Evolutionary conservation across 1,140 invertebrate species (phyloP), one percentile per base, ranked within the genome.

Genomic region (Drosophila oshimai): DNA sequence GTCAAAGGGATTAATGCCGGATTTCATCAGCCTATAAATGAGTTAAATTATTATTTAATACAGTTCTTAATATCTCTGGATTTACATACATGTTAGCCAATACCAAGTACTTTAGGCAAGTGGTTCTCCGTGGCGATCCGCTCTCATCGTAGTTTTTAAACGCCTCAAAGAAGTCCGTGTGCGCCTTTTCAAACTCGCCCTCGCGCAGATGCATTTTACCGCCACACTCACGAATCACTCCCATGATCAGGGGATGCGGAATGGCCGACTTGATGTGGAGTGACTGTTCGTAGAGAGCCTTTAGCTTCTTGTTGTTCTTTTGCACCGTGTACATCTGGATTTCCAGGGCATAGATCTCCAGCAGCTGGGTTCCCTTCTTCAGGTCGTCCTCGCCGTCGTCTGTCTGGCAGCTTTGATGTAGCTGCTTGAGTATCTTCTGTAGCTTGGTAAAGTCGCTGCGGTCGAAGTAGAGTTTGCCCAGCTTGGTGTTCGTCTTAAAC

Each of bases 121-220:
- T 99, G 17, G 98, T 99, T 74, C 99, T 93, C 64, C 99, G 93
- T 31, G 98, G 98, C 78, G 97, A 99, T n/a, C 99, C 99, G 31
- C 98, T 99, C 92, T 99, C 99, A 93, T 99, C 99, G 91, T 99
- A 99, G 92, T 99, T 99, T 93, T 99, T 99, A 91, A 99, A 99
- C 2, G 99, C 99, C 92, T 99, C 98, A 92, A 99, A 99, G 92
- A 99, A 99, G 90, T 99, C 99, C 2, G 98, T 99, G 91, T 99
- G 98, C 4, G 99, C 98, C 92, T 99, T 98, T 91, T 99, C 98
- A 92, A 99, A 99, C 92, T 99, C 98, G 12, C 97, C 98, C 93
- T 99, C 98, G 41, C 99, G 94, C 29, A 99, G 92, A 93, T 99
- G 99, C 99, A 99, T 99, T 93, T 99, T 99, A 0, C 99, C 99